Conservation (phyloP, 92 coral and sea anemone species). For the Porites lobata region DNA sequence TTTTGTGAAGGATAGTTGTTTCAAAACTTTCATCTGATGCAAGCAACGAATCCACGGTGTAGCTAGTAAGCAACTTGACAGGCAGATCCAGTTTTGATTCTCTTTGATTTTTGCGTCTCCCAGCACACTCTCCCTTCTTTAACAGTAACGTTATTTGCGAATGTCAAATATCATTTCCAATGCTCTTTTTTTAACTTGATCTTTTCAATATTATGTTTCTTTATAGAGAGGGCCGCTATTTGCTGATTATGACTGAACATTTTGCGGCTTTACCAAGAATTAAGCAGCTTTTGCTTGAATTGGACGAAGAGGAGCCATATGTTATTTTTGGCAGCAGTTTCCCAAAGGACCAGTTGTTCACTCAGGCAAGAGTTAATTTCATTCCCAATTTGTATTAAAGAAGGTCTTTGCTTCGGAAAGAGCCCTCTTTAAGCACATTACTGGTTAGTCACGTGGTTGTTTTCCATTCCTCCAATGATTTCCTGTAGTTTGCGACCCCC, state of each 20-base stretch:
- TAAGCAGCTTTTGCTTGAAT: constrained; percentile 63
- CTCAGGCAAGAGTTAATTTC: constrained; percentile 47
- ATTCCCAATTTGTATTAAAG: no score
- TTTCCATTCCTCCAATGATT: background rate
- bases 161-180: no score
- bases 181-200: no score
- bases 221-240: constrained; percentile 82
- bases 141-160: no score
- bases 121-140: no score
- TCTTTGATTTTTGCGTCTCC: no score
- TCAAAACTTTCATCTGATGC: no score
- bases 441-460: background rate
- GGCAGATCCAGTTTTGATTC: no score
- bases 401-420: background rate
- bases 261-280: constrained; percentile 83
- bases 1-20: no score
- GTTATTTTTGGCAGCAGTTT: constrained; percentile 78
- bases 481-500: no score
- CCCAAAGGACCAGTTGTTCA: constrained; percentile 74
- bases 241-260: constrained; percentile 85
- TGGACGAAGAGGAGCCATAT: constrained; percentile 62
- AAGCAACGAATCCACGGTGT: no score
- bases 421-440: background rate
- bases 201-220: background rate
- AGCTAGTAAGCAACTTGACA: no score